Base-by-base conservation (phyloP, 2,797 vertebrate genomes). In the Leptodactylus fallax region DNA sequence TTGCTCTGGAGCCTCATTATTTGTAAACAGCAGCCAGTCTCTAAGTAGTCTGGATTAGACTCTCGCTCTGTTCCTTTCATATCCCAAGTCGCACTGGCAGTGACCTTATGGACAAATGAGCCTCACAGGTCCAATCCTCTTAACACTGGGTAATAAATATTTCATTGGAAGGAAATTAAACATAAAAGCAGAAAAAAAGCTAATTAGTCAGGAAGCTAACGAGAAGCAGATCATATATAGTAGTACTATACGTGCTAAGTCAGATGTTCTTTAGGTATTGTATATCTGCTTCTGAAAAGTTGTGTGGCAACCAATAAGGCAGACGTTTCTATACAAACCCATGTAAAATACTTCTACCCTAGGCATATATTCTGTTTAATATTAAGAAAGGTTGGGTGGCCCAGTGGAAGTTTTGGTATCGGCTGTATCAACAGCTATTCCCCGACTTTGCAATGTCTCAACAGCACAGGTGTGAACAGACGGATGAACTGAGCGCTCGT, bases 41-140 rank as follows among this genome's bases (percentile, higher is more conserved):
- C 51, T 61, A 6, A 8, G 60, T 61, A n/a, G 9, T 65, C 60
- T n/a, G 21, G 19, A 16, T 7, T 27, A 25, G 14, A 1, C 25
- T 3, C 23, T 14, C 67, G 19, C 27, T 9, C 69, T 47, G 1
- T 76, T 47, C 16, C 36, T 27, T 56, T 71, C 7, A 36, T 56
- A 83, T 9, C 65, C 21, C 36, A 55, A 13, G 12, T 74, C 53
- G 23, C 21, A 23, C 65, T 23, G 55, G 51, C 21, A 60, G 27
- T 72, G 81, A 83, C 81, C 81, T 71, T 45, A 23, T 25, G 23
- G 67, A 27, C 81, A 21, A 45, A 60, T 49, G 19, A 60, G 53
- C 21, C 63, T 17, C 25, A 12, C 27, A 7, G 7, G 11, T 25
- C 82, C 82, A 84, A 84, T 61, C 53, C 82, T 83, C 81, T 83